phyloP scores from a whole-genome alignment of 2,797 vertebrate genomes.

The Acipenser oxyrinchus region DNA sequence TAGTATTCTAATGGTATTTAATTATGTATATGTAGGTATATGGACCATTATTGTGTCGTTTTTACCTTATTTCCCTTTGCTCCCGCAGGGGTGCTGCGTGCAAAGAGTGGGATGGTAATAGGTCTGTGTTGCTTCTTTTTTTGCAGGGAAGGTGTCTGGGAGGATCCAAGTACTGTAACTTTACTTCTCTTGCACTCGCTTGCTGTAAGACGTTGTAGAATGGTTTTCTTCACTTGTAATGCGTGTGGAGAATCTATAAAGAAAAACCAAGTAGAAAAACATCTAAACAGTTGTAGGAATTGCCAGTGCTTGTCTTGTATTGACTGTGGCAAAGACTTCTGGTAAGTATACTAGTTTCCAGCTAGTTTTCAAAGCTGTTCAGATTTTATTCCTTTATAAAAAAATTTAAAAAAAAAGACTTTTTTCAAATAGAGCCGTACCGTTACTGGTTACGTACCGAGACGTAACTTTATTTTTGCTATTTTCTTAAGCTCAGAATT shows the following conservation, averaged over 20 bases:
- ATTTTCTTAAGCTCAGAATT: too few species aligned
- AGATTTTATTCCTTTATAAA: not conserved
- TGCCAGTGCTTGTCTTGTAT: slow-evolving; percentile 87
- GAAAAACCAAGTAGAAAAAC: slow-evolving; percentile 89
- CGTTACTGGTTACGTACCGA: too few species aligned
- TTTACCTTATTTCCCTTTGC: too few species aligned
- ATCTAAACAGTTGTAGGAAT: slow-evolving; percentile 63
- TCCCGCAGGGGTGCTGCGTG: not conserved
- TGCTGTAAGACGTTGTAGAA: slow-evolving; percentile 27
- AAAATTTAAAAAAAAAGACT: too few species aligned
- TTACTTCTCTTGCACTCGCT: too few species aligned
- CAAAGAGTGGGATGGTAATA: not conserved
- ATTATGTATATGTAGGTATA: too few species aligned
- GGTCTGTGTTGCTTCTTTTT: not conserved
- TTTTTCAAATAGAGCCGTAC: too few species aligned
- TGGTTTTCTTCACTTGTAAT: slow-evolving; percentile 92
- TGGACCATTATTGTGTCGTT: too few species aligned
- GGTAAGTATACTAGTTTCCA: slow-evolving; percentile 53
- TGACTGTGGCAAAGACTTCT: slow-evolving; percentile 92
- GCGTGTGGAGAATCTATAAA: slow-evolving; percentile 89
- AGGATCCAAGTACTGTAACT: too few species aligned
- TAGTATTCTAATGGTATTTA: too few species aligned
- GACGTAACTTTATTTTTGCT: too few species aligned
- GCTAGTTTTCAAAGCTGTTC: not conserved
- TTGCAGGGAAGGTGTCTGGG: too few species aligned